A percentile compares a stretch with the other conserved stretches of the same genome.
Conservation (phyloP, 2,888 invertebrate genomes). For the Notocelia uddmanniana region DNA sequence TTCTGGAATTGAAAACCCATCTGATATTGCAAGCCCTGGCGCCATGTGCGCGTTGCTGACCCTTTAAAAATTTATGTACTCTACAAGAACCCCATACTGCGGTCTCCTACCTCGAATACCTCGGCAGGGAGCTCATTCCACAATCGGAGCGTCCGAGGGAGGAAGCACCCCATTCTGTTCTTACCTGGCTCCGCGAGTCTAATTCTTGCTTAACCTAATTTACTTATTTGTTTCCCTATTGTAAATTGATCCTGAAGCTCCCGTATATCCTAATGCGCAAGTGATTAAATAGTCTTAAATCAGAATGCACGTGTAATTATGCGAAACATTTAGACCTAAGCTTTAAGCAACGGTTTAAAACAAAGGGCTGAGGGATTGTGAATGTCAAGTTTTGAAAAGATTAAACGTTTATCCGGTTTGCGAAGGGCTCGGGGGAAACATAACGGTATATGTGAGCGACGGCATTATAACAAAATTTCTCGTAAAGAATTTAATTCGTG, state of each 20-base stretch:
- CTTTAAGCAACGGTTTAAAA: conserved; percentile 11
- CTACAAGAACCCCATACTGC: no score
- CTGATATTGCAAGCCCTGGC: no score
- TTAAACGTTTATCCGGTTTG: conserved; percentile 31
- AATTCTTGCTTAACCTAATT: background rate
- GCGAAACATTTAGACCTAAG: conserved; percentile 24
- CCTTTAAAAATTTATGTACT: no score
- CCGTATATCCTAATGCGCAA: conserved; percentile 1
- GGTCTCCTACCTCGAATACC: no score
- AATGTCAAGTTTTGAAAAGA: conserved; percentile 26
- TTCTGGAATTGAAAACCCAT: no score
- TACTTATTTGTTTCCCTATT: background rate
- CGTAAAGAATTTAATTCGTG: background rate
- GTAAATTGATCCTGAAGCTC: background rate
- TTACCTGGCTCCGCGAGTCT: background rate
- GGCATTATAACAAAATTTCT: background rate
- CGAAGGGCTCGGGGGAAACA: background rate
- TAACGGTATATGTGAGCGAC: background rate
- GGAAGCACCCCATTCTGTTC: no score
- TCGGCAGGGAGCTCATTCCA: no score
- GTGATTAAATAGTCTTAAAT: conserved; percentile 18
- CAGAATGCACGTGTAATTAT: conserved; percentile 11
- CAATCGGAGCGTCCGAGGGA: no score
- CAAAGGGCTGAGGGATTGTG: conserved; percentile 11
- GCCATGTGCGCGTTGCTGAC: no score